Percentiles rank a stretch among this genome's conserved stretches.
phyloP scores from a whole-genome alignment of 2,113 vertebrate genomes.

The Larimichthys polyactis region DNA sequence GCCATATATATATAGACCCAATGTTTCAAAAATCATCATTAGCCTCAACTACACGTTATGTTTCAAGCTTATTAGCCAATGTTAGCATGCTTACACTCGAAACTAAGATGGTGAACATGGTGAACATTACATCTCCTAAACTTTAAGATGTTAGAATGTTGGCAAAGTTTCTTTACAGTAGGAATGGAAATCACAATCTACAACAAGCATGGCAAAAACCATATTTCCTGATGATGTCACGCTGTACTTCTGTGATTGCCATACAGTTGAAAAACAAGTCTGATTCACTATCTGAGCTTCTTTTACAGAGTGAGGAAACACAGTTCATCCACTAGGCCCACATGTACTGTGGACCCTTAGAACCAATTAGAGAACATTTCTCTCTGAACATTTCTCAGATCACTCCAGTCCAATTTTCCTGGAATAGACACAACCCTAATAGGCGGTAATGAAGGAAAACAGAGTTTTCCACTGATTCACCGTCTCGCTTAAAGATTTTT shows the following conservation, averaged over 20 bases:
- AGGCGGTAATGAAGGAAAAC: conserved; percentile 74
- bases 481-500: conserved; percentile 45
- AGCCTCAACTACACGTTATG: neutral
- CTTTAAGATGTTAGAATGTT: neutral
- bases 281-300: conserved; percentile 39
- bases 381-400: conserved; percentile 68
- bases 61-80: neutral
- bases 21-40: too few species aligned
- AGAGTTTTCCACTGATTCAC: conserved; percentile 61
- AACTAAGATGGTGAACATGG: neutral
- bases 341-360: conserved; percentile 68
- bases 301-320: conserved; percentile 48
- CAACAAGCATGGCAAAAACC: neutral
- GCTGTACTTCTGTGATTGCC: conserved; percentile 1
- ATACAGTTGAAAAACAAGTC: conserved; percentile 40
- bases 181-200: neutral
- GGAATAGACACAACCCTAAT: conserved; percentile 68
- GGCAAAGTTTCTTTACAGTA: too few species aligned
- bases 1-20: too few species aligned
- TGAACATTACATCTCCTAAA: neutral
- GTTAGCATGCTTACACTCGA: neutral
- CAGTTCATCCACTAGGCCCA: conserved; percentile 49
- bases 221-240: conserved; percentile 15
- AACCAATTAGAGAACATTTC: conserved; percentile 79
- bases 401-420: conserved; percentile 71